Conservation (phyloP, 2,113 vertebrate genomes). For the Podocnemis expansa region DNA sequence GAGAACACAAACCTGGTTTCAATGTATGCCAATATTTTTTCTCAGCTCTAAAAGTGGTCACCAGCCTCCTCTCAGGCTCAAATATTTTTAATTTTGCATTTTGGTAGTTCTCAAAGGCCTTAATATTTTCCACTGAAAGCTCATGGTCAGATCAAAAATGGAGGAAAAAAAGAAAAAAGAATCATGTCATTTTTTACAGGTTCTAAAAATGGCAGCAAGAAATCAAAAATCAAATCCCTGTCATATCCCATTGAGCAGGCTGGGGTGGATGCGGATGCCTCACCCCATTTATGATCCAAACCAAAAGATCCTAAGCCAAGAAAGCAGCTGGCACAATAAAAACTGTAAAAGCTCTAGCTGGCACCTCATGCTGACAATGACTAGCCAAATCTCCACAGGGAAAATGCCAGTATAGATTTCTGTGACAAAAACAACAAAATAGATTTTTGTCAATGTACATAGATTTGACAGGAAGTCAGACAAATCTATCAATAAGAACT, state of each 20-base stretch:
- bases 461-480: constrained; percentile 84
- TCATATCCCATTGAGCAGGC: constrained; percentile 79
- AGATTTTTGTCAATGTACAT: constrained; percentile 86
- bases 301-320: constrained; percentile 82
- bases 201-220: constrained; percentile 65
- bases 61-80: neutral
- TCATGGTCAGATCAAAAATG: constrained; percentile 65
- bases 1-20: neutral
- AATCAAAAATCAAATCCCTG: constrained; percentile 74
- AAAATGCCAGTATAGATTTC: constrained; percentile 84
- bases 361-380: constrained; percentile 81
- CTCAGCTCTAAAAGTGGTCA: neutral
- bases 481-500: constrained; percentile 81
- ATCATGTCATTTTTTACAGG: constrained; percentile 61
- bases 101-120: constrained; percentile 1
- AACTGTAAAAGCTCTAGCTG: constrained; percentile 84
- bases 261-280: constrained; percentile 81
- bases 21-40: neutral
- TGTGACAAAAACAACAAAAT: constrained; percentile 85
- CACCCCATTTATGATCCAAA: constrained; percentile 85
- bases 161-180: constrained; percentile 63
- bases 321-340: constrained; percentile 87
- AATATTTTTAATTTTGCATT: neutral
- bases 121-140: neutral
- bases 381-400: constrained; percentile 84